Percentiles rank a stretch among this genome's conserved stretches.
These are phyloP conservation scores for Clavelina lepadiformis DNA, from an alignment of 23 tunicate genomes.

Conservation along the genomic window DNA sequence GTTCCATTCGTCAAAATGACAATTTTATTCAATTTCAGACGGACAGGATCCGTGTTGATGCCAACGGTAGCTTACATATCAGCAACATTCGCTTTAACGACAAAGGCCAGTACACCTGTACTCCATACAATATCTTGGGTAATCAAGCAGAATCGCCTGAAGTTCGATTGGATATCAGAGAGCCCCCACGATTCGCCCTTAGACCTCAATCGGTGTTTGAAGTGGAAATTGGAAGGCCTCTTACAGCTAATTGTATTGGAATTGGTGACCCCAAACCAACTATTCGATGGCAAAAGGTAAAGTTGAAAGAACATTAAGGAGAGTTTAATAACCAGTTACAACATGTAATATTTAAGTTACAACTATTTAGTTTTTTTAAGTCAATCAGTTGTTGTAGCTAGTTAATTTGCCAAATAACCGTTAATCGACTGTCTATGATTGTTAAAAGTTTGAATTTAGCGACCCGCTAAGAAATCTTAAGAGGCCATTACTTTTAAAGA, in stretches of 20 bases:
- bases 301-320: too few species aligned
- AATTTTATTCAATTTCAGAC: constrained; percentile 16
- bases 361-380: too few species aligned
- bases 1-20: neutral
- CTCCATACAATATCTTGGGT: constrained; percentile 88
- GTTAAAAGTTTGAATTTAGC: too few species aligned
- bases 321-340: too few species aligned
- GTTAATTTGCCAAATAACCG: too few species aligned
- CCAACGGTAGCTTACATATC: constrained; percentile 24
- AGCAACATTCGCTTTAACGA: constrained; percentile 23
- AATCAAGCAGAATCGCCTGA: constrained; percentile 49
- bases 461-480: too few species aligned
- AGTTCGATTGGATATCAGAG: constrained; percentile 21
- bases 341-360: too few species aligned
- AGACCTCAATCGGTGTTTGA: constrained; percentile 29
- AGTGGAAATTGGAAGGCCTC: constrained; percentile 42
- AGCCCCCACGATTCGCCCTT: constrained; percentile 55
- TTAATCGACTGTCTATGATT: too few species aligned
- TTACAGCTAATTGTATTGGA: constrained; percentile 41
- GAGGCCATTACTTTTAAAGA: too few species aligned
- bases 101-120: constrained; percentile 64
- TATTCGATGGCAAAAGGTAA: constrained; percentile 66
- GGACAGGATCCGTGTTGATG: constrained; percentile 9
- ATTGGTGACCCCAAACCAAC: constrained; percentile 66
- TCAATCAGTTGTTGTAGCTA: too few species aligned